Base-by-base conservation (phyloP, 2,888 invertebrate genomes). In the Epirrita christyi region DNA sequence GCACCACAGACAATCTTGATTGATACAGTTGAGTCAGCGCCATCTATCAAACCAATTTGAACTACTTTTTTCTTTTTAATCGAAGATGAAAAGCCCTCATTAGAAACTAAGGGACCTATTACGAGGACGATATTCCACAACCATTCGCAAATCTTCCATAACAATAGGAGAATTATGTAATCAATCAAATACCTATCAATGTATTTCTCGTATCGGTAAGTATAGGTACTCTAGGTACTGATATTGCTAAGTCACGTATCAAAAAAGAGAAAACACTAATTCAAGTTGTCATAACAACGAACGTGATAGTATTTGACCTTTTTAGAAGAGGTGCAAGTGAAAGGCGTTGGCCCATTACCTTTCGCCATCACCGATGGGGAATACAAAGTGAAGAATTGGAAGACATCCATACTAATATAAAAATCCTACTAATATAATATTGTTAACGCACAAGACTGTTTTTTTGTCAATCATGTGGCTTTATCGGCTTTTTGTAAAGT, bases 251-350 rank as follows among this genome's bases (percentile, higher is more conserved):
- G 75, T 79, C 75, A 80, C 76, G 75, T 76, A 70, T 71, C 70
- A 61, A 72, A 80, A 80, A 85, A 85, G 85, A 83, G 83, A 87
- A 87, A 86, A 79, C 75, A 72, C 69, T 73, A 63, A 75, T 79
- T 77, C 74, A 75, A 72, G 68, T 73, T 81, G 78, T 83, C 81
- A 80, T 83, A 68, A 68, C 65, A 81, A 80, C 64, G 71, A 68
- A 85, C 87, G 86, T 86, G 85, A 85, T 68, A 67, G 61, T 55
- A 65, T 66, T 65, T 59, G 65, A 64, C 59, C 59, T 21, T 63
- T 61, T 55, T 49, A 11, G 42, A 40, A 46, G 14, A 66, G 72
- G 73, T 37, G 1, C 49, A 68, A 73, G 63, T 41, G n/a, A 70
- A 11, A n/a, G 11, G 48, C 57, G 45, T 52, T 21, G 32, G 10